Percentiles rank a stretch among this genome's conserved stretches.
These are phyloP conservation scores for Orthonychiurus folsomi DNA, from an alignment of 2,888 invertebrate species.

Conservation along the genomic window DNA sequence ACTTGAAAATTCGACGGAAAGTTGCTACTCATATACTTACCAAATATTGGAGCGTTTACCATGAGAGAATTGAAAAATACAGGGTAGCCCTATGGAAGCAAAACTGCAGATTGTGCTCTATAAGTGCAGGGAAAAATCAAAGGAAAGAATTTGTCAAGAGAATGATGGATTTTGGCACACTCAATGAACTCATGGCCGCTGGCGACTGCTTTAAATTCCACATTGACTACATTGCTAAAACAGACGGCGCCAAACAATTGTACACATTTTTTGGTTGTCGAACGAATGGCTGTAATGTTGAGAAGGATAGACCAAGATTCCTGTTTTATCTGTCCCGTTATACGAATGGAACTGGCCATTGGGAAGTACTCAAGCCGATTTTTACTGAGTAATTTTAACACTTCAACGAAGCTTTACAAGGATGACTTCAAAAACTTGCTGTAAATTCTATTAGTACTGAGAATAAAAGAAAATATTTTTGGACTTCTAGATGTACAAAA, in stretches of 20 bases:
- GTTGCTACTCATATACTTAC: constrained; percentile 16
- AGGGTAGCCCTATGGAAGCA: background rate
- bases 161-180: constrained; percentile 20
- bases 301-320: constrained; percentile 2
- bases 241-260: constrained; percentile 10
- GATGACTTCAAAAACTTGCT: no score
- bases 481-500: no score
- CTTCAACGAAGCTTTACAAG: no score
- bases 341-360: constrained; percentile 21
- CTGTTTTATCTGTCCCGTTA: background rate
- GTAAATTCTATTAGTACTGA: no score
- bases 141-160: background rate
- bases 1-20: constrained; percentile 16
- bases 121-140: no score
- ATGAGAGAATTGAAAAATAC: background rate
- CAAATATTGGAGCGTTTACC: constrained; percentile 7
- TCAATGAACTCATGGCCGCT: constrained; percentile 25
- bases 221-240: constrained; percentile 20
- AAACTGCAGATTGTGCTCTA: no score
- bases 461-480: no score
- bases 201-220: constrained; percentile 24
- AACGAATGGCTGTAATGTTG: constrained; percentile 24
- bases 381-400: background rate
- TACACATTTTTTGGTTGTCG: constrained; percentile 27
- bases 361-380: constrained; percentile 25